A percentile compares a stretch with the other conserved stretches of the same genome.
Conservation (phyloP, 23 tunicate species). For the Styela plicata region DNA sequence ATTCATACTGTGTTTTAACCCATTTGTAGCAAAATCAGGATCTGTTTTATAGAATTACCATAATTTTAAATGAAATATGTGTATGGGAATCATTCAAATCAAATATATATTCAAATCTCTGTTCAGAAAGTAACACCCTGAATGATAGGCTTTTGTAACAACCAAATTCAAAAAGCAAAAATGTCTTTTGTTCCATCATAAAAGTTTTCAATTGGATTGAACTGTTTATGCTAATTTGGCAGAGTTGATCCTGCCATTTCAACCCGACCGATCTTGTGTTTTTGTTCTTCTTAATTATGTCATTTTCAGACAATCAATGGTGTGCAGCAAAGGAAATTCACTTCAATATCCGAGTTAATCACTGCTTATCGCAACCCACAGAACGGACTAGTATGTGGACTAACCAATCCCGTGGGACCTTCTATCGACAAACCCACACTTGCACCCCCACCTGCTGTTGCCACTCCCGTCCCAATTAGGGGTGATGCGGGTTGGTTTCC, state of each 20-base stretch:
- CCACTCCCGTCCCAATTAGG: conserved; percentile 1
- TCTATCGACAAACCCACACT: conserved; percentile 5
- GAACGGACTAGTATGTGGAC: conserved; percentile 85
- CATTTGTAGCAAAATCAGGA: too few species aligned
- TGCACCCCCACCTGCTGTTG: conserved; percentile 36
- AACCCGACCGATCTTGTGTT: too few species aligned
- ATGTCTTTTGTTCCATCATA: neutral
- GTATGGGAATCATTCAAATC: too few species aligned
- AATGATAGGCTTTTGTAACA: too few species aligned
- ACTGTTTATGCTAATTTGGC: neutral
- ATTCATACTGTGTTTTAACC: too few species aligned
- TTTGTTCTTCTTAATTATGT: too few species aligned
- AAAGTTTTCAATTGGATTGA: neutral
- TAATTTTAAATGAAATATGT: too few species aligned
- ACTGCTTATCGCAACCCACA: conserved; percentile 55
- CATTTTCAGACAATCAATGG: conserved; percentile 82
- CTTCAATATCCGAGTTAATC: conserved; percentile 42
- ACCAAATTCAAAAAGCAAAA: too few species aligned
- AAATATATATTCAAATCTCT: too few species aligned
- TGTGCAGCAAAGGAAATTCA: conserved; percentile 77
- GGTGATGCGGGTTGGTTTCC: neutral
- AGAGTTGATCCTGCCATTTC: neutral
- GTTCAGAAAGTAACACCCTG: too few species aligned
- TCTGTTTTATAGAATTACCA: too few species aligned
- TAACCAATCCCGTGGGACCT: conserved; percentile 83